phyloP scores from a whole-genome alignment of 2,888 invertebrate genomes.

The Drosophila pseudotakahashii region DNA sequence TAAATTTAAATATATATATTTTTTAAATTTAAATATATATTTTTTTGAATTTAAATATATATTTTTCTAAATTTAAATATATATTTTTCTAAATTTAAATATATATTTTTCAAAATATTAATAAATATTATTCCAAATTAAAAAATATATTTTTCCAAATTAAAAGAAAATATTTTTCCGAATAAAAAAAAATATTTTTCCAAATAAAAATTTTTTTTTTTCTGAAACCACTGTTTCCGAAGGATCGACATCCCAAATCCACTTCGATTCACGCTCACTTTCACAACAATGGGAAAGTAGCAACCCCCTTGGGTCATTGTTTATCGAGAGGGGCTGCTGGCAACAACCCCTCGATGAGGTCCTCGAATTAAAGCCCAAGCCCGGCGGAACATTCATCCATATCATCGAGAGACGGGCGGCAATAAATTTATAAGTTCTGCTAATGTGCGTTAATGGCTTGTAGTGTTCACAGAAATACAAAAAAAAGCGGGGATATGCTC shows the following conservation, averaged over 20 bases:
- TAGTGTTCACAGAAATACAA: slow-evolving; percentile 50
- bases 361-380: slow-evolving; percentile 14
- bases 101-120: too few species aligned
- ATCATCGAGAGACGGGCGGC: slow-evolving; percentile 47
- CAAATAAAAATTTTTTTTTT: too few species aligned
- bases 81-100: too few species aligned
- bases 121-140: too few species aligned
- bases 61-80: too few species aligned
- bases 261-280: slow-evolving; percentile 67
- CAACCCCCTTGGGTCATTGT: slow-evolving; percentile 31
- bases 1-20: too few species aligned
- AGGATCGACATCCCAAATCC: slow-evolving; percentile 8
- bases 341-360: slow-evolving; percentile 13
- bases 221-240: slow-evolving; percentile 3
- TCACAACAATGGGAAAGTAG: slow-evolving; percentile 38
- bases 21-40: too few species aligned
- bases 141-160: too few species aligned
- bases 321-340: slow-evolving; percentile 3
- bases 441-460: slow-evolving; percentile 79
- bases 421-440: slow-evolving; percentile 78
- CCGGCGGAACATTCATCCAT: slow-evolving; percentile 25
- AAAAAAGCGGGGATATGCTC: neutral
- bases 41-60: too few species aligned
- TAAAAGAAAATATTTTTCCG: too few species aligned
- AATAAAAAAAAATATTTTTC: too few species aligned